Conservation (phyloP, 2,797 vertebrate genomes). For the Mionectes olivaceus region DNA sequence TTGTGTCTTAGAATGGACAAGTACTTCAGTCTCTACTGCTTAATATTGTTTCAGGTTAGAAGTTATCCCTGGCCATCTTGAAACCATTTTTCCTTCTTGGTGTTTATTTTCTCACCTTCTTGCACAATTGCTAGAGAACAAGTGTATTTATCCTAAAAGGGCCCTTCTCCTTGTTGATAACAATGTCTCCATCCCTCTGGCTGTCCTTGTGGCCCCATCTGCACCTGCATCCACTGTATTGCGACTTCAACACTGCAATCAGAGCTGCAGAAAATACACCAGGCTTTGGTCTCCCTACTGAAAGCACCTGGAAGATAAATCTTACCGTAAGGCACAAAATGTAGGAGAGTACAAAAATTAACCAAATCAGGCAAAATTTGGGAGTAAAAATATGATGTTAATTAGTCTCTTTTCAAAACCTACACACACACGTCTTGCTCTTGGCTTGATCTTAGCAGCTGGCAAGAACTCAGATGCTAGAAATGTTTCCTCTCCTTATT, state of each 20-base stretch:
- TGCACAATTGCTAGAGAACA: neutral
- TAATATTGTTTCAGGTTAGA: neutral
- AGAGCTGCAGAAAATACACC: neutral
- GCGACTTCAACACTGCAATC: neutral
- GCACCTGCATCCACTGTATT: neutral
- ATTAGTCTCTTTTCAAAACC: neutral
- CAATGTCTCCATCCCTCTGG: neutral
- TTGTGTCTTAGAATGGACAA: rapidly evolving
- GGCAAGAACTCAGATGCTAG: neutral
- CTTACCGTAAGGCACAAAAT: neutral
- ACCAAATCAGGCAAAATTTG: neutral
- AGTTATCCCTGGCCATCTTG: neutral
- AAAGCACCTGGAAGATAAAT: neutral
- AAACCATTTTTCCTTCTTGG: neutral
- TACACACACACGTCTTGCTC: neutral
- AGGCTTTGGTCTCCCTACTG: neutral
- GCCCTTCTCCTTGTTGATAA: rapidly evolving
- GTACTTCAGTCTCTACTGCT: neutral
- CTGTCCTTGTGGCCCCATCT: neutral
- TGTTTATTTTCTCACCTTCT: neutral
- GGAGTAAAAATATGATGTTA: neutral
- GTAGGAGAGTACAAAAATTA: neutral
- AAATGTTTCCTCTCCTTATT: slow-evolving; percentile 24
- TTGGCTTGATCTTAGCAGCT: slow-evolving; percentile 26
- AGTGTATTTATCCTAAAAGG: neutral